Conservation (phyloP, 2,797 vertebrate genomes). For the Petrocephalus sullivani region DNA sequence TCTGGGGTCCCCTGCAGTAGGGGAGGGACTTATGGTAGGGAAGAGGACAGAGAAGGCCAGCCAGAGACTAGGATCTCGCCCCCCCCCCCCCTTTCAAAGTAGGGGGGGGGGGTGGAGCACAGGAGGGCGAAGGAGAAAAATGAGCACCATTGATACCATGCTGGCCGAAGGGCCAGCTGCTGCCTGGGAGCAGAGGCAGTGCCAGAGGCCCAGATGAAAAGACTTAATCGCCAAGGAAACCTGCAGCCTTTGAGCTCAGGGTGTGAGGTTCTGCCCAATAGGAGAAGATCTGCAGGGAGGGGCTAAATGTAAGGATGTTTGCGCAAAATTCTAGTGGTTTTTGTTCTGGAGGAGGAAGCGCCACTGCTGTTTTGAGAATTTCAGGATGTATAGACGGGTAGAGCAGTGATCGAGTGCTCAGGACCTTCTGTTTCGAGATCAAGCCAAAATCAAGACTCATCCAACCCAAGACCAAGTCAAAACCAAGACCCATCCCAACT, state of each 20-base stretch:
- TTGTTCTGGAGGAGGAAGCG: background rate
- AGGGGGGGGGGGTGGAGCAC: background rate
- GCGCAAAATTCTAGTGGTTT: background rate
- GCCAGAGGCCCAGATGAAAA: slow-evolving; percentile 3
- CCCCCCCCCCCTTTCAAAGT: background rate
- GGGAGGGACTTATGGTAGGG: background rate
- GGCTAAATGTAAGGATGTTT: background rate
- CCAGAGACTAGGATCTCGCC: background rate
- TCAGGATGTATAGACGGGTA: background rate
- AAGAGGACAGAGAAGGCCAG: background rate
- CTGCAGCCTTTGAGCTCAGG: background rate
- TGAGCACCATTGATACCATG: slow-evolving; percentile 9
- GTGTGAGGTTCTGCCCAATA: background rate
- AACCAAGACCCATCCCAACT: too few species aligned
- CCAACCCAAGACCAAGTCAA: too few species aligned
- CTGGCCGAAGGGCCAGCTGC: background rate
- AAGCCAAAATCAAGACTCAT: too few species aligned
- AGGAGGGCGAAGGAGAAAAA: slow-evolving; percentile 17
- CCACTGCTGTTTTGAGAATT: background rate
- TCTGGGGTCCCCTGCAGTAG: background rate
- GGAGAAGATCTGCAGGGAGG: background rate
- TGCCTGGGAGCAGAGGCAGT: background rate
- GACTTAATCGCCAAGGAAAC: background rate
- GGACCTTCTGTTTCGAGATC: too few species aligned
- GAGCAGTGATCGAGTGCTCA: too few species aligned